Base-by-base conservation (phyloP, 2,888 invertebrate genomes). In the Strigamia transsilvanica region DNA sequence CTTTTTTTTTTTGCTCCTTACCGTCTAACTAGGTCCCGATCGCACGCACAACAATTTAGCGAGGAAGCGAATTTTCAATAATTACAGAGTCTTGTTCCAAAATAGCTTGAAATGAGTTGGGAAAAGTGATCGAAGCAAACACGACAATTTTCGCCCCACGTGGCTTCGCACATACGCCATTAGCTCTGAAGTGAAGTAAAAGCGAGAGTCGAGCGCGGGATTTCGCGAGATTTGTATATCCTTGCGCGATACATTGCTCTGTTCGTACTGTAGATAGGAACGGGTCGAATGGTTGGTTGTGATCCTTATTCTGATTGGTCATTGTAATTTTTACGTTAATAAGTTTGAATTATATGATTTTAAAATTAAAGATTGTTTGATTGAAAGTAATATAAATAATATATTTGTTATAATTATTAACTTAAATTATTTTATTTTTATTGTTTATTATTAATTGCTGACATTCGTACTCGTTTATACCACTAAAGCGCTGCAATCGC, bases 101-200 rank as follows among this genome's bases (percentile, higher is more conserved):
- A 79, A 79, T 3, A 42, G 38, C 42, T 79, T 79, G 42, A 79
- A 79, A 79, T 79, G 79, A 21, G 38, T 80, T 32, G 32, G 51
- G 51, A 80, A 80, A 21, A 32, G 80, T 42, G 42, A 80, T 42
- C 32, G 80, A 80, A 80, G 51, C 42, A 80, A 32, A 56, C 80
- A 80, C 46, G 46, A 80, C 41, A 80, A 42, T 38, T 80, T 80
- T 80, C 80, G 80, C 80, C 80, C 80, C 80, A 80, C 80, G 80
- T 80, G 80, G 80, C 80, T 80, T 42, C 46, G 42, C 42, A 41
- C 46, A 80, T 80, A 42, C 80, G 80, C 80, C 80, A 80, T 80
- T 80, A 80, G 46, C 80, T 38, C 80, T 27, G 78, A 32, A 78
- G 3, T n/a, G 78, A 32, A 78, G n/a, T n/a, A 32, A 13, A 23